phyloP scores from a whole-genome alignment of 2,797 vertebrate species.

The Siniperca obscura region DNA sequence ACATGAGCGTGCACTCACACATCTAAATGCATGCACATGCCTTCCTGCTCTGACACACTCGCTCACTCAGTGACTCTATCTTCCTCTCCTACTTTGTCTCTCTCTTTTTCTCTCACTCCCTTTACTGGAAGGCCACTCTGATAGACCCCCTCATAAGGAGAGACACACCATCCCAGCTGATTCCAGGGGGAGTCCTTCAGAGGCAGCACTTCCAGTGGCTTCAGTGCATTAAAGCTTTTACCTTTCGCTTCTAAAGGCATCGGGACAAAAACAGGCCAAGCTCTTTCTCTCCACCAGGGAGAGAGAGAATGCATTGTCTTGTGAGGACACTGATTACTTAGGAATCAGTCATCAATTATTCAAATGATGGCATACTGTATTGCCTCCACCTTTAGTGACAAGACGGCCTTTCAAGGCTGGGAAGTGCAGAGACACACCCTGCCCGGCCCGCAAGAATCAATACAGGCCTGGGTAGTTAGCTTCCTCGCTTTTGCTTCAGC shows the following conservation, averaged over 20 bases:
- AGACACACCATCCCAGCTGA: conserved; percentile 80
- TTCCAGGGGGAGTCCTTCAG: conserved; percentile 83
- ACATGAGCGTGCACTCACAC: conserved; percentile 58
- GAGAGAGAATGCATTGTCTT: conserved; percentile 84
- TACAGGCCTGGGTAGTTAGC: conserved; percentile 72
- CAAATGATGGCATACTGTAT: conserved; percentile 81
- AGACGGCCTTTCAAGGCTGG: conserved; percentile 83
- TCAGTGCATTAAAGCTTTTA: conserved; percentile 87
- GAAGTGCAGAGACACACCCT: conserved; percentile 82
- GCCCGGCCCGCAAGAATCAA: conserved; percentile 77
- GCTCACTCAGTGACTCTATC: conserved; percentile 67
- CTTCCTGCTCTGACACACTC: conserved; percentile 58
- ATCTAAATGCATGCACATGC: conserved; percentile 68
- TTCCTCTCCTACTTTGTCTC: conserved; percentile 62
- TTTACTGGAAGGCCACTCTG: conserved; percentile 83
- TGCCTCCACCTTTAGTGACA: conserved; percentile 86
- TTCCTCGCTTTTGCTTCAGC: conserved; percentile 63
- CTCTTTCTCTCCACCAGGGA: conserved; percentile 79
- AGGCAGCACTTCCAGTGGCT: conserved; percentile 83
- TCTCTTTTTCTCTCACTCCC: conserved; percentile 60
- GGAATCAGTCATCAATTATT: conserved; percentile 87
- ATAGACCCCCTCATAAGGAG: conserved; percentile 75
- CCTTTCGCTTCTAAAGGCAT: conserved; percentile 84
- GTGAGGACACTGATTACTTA: conserved; percentile 86
- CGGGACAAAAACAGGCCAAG: conserved; percentile 81